These are phyloP conservation scores for Philaethria dido DNA, from an alignment of 2,888 invertebrate genomes.

Conservation along the genomic window DNA sequence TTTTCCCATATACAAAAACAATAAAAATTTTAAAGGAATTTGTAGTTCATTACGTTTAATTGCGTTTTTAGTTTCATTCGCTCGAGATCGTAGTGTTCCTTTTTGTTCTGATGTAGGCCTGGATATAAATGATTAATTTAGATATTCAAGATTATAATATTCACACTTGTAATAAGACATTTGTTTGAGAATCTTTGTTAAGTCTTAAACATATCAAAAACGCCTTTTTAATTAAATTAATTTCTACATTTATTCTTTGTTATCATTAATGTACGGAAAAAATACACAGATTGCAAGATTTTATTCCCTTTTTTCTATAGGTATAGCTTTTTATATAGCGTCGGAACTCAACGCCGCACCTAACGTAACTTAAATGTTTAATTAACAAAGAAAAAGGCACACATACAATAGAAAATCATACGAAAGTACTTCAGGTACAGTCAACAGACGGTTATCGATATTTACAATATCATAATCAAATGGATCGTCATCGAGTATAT, in stretches of 20 bases:
- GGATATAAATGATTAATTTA: slow-evolving; percentile 6
- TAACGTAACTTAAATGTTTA: neutral
- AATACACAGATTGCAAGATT: too few species aligned
- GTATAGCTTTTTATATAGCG: too few species aligned
- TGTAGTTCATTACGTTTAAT: slow-evolving; percentile 24
- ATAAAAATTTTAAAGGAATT: slow-evolving; percentile 4
- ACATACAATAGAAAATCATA: slow-evolving; percentile 53
- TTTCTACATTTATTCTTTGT: too few species aligned
- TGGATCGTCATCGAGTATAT: slow-evolving; percentile 67
- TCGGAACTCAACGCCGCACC: neutral
- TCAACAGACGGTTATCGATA: slow-evolving; percentile 62
- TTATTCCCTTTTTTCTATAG: too few species aligned
- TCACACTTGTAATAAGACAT: too few species aligned
- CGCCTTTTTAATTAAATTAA: too few species aligned
- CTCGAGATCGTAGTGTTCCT: slow-evolving; percentile 2
- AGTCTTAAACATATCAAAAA: too few species aligned
- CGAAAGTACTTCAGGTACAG: slow-evolving; percentile 51
- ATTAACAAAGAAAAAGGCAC: neutral
- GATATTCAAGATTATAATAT: neutral
- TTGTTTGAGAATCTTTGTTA: too few species aligned
- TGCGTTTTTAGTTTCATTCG: slow-evolving; percentile 2
- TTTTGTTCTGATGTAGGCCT: slow-evolving; percentile 15
- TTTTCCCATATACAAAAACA: neutral
- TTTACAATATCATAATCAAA: slow-evolving; percentile 78
- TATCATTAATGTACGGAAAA: too few species aligned